Conservation (phyloP, 1,140 invertebrate species). For the Parapsyche elsis region DNA sequence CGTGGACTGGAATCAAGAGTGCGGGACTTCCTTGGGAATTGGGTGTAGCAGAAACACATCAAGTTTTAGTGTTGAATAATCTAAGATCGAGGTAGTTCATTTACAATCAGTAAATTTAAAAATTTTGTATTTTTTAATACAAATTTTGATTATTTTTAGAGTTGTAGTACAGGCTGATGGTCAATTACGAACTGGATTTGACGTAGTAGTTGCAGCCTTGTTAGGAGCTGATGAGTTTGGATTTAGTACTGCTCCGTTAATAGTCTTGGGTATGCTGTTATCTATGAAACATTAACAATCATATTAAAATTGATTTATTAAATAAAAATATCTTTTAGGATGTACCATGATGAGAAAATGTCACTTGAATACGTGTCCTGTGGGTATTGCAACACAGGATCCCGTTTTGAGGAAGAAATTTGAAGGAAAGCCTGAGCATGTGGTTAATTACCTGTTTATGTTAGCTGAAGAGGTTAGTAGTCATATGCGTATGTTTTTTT, state of each 20-base stretch:
- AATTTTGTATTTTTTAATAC: constrained; percentile 1
- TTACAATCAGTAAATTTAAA: not conserved
- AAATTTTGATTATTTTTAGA: constrained; percentile 63
- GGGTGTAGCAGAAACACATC: constrained; percentile 97
- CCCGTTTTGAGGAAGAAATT: constrained; percentile 95
- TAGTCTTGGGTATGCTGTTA: constrained; percentile 78
- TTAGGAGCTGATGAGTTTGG: constrained; percentile 99
- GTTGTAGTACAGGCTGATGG: constrained; percentile 96
- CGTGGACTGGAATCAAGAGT: constrained; percentile 96
- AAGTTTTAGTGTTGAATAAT: constrained; percentile 95
- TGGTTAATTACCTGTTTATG: constrained; percentile 98
- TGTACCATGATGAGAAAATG: constrained; percentile 99
- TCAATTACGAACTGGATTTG: constrained; percentile 93
- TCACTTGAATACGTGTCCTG: constrained; percentile 98
- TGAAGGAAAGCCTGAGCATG: constrained; percentile 96
- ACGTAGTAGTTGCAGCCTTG: constrained; percentile 95
- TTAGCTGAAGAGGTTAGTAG: constrained; percentile 91
- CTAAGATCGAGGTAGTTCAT: constrained; percentile 78
- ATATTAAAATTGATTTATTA: not conserved
- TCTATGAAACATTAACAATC: not conserved
- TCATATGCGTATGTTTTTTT: constrained; percentile 36
- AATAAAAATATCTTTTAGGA: constrained; percentile 63
- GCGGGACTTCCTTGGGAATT: constrained; percentile 98
- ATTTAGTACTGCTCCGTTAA: constrained; percentile 97
- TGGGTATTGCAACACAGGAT: constrained; percentile 98